These are phyloP conservation scores for Meloidogyne exigua DNA, from an alignment of 1,140 invertebrate species.

Conservation along the genomic window DNA sequence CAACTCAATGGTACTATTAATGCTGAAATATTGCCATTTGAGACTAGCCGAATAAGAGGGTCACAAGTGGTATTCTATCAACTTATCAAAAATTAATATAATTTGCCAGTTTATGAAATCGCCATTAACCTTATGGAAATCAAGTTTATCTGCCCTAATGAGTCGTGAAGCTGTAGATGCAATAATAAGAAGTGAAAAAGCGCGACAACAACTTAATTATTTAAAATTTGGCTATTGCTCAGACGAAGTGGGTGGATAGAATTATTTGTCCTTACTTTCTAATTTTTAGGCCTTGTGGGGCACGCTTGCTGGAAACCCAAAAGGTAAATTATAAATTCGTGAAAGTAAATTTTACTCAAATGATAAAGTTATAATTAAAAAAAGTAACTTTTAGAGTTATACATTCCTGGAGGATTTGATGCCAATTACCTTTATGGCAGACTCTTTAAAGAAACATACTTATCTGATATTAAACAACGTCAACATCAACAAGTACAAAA, in stretches of 20 bases:
- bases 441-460: slow-evolving; percentile 13
- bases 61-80: slow-evolving; percentile 6
- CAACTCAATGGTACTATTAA: slow-evolving; percentile 47
- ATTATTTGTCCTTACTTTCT: background rate
- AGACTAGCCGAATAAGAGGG: background rate
- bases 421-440: slow-evolving; percentile 39
- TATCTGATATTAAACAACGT: background rate
- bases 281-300: slow-evolving; percentile 38
- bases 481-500: background rate
- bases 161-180: slow-evolving; percentile 43
- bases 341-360: too few relatives aligned
- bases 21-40: slow-evolving; percentile 38
- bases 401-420: slow-evolving; percentile 45
- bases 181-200: slow-evolving; percentile 33
- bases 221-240: slow-evolving; percentile 38
- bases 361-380: too few relatives aligned
- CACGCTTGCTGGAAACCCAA: slow-evolving; percentile 48
- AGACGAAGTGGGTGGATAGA: slow-evolving; percentile 31
- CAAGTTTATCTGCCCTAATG: slow-evolving; percentile 52
- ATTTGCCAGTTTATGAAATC: background rate
- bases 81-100: background rate
- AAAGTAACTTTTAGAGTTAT: slow-evolving; percentile 10
- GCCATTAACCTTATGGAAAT: slow-evolving; percentile 52
- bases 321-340: slow-evolving; percentile 11
- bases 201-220: slow-evolving; percentile 29